These are phyloP conservation scores for Falco rusticolus DNA, from an alignment of 2,797 vertebrate genomes.

Conservation along the genomic window DNA sequence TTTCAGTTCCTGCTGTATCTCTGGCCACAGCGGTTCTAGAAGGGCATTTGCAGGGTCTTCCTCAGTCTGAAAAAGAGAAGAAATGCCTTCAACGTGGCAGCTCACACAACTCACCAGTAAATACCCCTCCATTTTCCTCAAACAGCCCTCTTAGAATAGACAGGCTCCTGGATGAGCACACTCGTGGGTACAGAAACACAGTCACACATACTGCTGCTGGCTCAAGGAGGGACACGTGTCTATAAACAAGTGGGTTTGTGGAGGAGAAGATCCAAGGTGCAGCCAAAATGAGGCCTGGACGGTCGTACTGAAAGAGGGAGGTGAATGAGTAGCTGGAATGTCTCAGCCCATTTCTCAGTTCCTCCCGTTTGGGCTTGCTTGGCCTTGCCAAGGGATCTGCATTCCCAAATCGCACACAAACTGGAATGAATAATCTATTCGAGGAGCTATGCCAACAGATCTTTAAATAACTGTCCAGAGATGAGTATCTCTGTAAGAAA, in stretches of 20 bases:
- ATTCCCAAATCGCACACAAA: slow-evolving; percentile 4
- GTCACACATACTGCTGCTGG: neutral
- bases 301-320: neutral
- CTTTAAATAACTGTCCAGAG: slow-evolving; percentile 49
- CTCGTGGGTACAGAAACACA: neutral
- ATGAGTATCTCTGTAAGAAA: neutral
- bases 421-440: slow-evolving; percentile 41
- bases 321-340: slow-evolving; percentile 48
- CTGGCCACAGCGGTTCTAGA: slow-evolving; percentile 78
- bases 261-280: neutral
- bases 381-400: slow-evolving; percentile 15
- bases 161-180: neutral
- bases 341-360: slow-evolving; percentile 15
- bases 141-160: neutral
- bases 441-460: slow-evolving; percentile 35
- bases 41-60: slow-evolving; percentile 51
- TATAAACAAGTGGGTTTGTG: slow-evolving; percentile 1
- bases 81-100: slow-evolving; percentile 10
- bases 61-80: slow-evolving; percentile 73
- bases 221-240: neutral
- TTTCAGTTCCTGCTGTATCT: slow-evolving; percentile 87
- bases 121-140: neutral
- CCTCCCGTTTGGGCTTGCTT: slow-evolving; percentile 35
- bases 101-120: neutral
- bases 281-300: slow-evolving; percentile 8